Evolutionary conservation across 2,797 vertebrate genomes (phyloP).

Genomic region (Pipistrellus nathusii): DNA sequence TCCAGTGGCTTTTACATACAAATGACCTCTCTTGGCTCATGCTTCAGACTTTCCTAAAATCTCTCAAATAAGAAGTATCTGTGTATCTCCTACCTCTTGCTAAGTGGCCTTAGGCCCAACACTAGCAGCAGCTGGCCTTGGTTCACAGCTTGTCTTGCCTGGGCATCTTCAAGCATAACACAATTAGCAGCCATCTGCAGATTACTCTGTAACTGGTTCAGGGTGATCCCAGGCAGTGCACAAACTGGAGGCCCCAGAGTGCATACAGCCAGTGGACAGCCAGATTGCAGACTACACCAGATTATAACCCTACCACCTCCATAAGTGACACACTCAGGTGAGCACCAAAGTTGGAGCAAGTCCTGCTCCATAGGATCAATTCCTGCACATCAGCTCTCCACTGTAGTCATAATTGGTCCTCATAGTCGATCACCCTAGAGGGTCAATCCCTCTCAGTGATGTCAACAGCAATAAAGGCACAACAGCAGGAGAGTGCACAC

Average conservation of each 20-base stretch:
- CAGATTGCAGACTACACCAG: background rate
- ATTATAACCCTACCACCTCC: background rate
- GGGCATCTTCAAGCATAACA: background rate
- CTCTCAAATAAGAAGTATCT: background rate
- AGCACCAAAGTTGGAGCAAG: background rate
- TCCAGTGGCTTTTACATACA: background rate
- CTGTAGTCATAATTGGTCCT: background rate
- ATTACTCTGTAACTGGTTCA: background rate
- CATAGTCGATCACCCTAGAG: background rate
- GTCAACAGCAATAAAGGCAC: background rate
- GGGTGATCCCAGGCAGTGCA: background rate
- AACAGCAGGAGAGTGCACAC: background rate
- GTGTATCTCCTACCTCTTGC: background rate
- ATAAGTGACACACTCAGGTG: background rate
- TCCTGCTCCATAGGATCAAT: background rate
- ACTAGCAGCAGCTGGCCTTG: background rate
- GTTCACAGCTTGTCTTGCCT: background rate
- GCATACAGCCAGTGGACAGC: background rate
- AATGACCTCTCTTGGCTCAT: background rate
- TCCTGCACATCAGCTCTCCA: background rate
- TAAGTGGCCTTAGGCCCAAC: background rate
- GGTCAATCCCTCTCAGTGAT: background rate
- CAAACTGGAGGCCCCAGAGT: background rate
- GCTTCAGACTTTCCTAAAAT: background rate
- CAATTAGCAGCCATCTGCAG: background rate